phyloP scores from a whole-genome alignment of 1,140 invertebrate species.

The Odontomachus brunneus region DNA sequence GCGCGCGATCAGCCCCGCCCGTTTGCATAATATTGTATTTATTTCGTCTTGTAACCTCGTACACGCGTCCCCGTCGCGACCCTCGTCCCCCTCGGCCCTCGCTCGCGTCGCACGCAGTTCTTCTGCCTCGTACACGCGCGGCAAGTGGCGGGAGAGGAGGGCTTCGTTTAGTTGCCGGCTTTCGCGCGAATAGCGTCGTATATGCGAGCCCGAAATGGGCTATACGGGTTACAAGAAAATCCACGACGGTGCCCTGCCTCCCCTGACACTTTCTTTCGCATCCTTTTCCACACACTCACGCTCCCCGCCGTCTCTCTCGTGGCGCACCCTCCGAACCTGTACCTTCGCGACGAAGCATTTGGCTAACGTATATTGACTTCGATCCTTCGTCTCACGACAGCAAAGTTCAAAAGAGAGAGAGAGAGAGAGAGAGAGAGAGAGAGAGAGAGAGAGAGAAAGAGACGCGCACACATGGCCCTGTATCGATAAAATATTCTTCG shows the following conservation, averaged over 20 bases:
- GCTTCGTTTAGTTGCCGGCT: slow-evolving; percentile 71
- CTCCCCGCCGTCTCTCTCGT: background rate
- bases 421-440: no score
- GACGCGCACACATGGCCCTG: no score
- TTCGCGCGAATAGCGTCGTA: slow-evolving; percentile 70
- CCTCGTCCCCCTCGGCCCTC: slow-evolving; percentile 23
- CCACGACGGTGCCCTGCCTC: slow-evolving; percentile 39
- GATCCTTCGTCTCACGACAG: background rate
- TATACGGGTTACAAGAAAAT: slow-evolving; percentile 80
- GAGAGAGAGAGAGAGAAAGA: no score
- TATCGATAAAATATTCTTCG: background rate
- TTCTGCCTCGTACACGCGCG: slow-evolving; percentile 15
- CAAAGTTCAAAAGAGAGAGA: background rate
- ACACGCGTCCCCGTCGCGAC: slow-evolving; percentile 55
- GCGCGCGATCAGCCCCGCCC: slow-evolving; percentile 80
- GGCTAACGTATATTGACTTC: background rate
- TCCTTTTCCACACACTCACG: background rate
- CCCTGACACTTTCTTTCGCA: slow-evolving; percentile 1
- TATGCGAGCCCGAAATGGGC: slow-evolving; percentile 78
- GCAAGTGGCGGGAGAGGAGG: slow-evolving; percentile 35
- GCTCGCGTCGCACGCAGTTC: slow-evolving; percentile 8
- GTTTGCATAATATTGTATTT: slow-evolving; percentile 86
- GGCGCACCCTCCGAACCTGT: background rate
- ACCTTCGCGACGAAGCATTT: slow-evolving; percentile 11
- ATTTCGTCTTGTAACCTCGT: slow-evolving; percentile 84